A percentile compares a stretch with the other conserved stretches of the same genome.
Conservation (phyloP, 2,888 invertebrate genomes). For the Lapara coniferarum region DNA sequence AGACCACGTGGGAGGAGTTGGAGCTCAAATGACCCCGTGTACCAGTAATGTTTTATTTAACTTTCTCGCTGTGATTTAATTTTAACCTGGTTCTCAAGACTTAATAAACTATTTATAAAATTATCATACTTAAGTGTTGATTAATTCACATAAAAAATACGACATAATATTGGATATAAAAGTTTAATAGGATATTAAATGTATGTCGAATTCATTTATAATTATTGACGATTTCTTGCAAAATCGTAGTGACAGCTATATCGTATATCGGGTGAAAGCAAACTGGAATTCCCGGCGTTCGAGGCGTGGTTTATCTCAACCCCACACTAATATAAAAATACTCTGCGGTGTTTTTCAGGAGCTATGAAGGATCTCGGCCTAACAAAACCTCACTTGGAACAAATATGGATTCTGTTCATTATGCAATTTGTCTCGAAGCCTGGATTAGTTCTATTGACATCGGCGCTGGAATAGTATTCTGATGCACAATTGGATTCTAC, state of each 20-base stretch:
- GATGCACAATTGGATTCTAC: too few species aligned
- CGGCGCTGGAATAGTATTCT: too few species aligned
- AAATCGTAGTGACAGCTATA: not conserved
- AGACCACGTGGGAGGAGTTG: conserved; percentile 1
- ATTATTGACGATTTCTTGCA: not conserved
- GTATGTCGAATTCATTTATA: not conserved
- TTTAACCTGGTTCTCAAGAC: not conserved
- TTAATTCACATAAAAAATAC: too few species aligned
- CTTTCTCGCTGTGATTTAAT: not conserved
- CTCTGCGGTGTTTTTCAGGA: too few species aligned
- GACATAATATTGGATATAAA: not conserved
- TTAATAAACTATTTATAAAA: not conserved
- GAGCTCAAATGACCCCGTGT: not conserved
- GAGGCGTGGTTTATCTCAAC: not conserved
- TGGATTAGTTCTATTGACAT: too few species aligned
- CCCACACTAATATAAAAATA: too few species aligned
- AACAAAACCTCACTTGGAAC: too few species aligned
- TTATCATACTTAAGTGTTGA: not conserved
- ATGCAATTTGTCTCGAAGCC: too few species aligned
- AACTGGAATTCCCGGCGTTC: not conserved
- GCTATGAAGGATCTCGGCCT: too few species aligned
- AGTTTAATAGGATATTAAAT: not conserved
- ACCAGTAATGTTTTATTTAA: not conserved
- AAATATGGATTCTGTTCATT: too few species aligned
- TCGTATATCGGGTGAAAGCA: not conserved